Base-by-base conservation (phyloP, 2,888 invertebrate genomes). In the Incurvaria masculella region DNA sequence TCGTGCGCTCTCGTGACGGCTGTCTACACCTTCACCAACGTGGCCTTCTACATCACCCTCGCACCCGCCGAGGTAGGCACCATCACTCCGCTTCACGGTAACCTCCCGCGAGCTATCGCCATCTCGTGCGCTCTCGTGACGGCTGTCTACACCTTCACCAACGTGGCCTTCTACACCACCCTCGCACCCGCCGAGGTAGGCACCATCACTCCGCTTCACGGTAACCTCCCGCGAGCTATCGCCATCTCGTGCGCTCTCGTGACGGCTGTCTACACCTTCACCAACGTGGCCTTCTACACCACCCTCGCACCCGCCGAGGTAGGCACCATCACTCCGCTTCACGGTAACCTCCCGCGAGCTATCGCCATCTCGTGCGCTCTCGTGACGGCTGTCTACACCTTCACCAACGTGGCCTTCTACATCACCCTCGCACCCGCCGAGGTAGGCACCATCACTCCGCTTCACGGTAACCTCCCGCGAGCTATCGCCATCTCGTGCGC, bases 261-360 rank as follows among this genome's bases (percentile, higher is more conserved):
- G 46, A 99, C 97, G 14, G 71, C 96, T 6, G 94, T 99, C 41
- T 99, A 99, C 70, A 91, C 96, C 0, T 76, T 97, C 59, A 91
- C 97, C 33, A 99, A 99, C 65, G 82, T 98, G 27, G 97, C 99
- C 3, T 97, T 99, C 72, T 98, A 94, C 79, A 96, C 98, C 10
- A 94, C 95, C 0, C 81, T 99, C 14, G 92, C 93, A 2, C 94
- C 95, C 0, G 81, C 84, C 16, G 97, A 98, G 76, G 94, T 99
- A 45, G 55, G 56, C 10, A n/a, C n/a, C n/a, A n/a, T n/a, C n/a
- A n/a, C n/a, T n/a, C n/a, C n/a, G n/a, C n/a, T n/a, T n/a, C n/a
- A n/a, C n/a, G n/a, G n/a, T n/a, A n/a, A n/a, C n/a, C 21, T 40
- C n/a, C n/a, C n/a, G n/a, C n/a, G n/a, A n/a, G 97, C 98, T 21